Conservation (phyloP, 2,888 invertebrate genomes). For the Drosophila hamatofila region DNA sequence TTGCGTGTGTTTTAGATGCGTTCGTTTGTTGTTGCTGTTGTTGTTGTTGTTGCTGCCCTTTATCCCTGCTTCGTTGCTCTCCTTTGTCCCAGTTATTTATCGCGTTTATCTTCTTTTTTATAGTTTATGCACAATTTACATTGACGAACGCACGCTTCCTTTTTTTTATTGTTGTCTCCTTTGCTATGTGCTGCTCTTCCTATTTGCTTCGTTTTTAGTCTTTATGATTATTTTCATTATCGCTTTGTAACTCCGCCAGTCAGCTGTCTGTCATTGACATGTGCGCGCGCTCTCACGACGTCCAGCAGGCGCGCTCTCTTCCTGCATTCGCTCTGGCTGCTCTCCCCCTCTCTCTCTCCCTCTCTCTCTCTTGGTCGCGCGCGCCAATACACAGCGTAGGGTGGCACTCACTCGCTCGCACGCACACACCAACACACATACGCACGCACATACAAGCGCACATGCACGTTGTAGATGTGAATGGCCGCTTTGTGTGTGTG, state of each 20-base stretch:
- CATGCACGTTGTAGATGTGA: conserved; percentile 54
- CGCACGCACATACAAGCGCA: conserved; percentile 31
- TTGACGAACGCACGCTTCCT: conserved; percentile 2
- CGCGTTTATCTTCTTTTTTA: background rate
- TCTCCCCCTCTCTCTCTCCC: conserved; percentile 12
- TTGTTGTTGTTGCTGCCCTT: conserved; percentile 9
- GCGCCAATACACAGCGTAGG: conserved; percentile 48
- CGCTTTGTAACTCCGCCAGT: conserved; percentile 53
- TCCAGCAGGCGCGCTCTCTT: conserved; percentile 32
- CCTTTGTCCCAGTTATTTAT: conserved; percentile 1
- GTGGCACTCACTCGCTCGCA: conserved; percentile 38
- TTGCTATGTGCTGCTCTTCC: conserved; percentile 28
- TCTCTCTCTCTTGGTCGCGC: conserved; percentile 18
- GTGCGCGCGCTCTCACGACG: conserved; percentile 63
- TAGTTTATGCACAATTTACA: conserved; percentile 35
- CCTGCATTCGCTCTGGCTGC: conserved; percentile 14
- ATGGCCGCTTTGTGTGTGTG: conserved; percentile 48
- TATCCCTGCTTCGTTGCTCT: conserved; percentile 1
- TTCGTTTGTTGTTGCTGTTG: conserved; percentile 33
- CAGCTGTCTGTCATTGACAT: conserved; percentile 77
- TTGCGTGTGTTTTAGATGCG: conserved; percentile 19
- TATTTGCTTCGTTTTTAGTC: conserved; percentile 9
- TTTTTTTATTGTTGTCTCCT: conserved; percentile 31
- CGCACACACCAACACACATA: conserved; percentile 9
- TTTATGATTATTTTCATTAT: conserved; percentile 39